Conservation (phyloP, 2,888 invertebrate species). For the Loripinus fragilis region DNA sequence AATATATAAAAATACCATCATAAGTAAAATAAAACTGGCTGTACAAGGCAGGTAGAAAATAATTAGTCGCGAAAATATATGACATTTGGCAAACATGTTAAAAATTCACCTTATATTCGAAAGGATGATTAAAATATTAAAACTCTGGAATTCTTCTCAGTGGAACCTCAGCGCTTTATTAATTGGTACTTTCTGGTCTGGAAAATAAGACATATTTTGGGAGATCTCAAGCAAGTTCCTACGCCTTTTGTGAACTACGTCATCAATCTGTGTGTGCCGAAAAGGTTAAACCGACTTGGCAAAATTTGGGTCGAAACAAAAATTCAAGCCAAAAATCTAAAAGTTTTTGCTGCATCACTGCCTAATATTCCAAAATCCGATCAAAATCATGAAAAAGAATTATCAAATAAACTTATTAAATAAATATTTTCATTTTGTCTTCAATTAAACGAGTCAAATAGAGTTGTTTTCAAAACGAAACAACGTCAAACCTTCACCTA, state of each 20-base stretch:
- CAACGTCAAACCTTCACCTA: constrained; percentile 1
- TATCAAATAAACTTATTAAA: background rate
- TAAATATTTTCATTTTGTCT: background rate
- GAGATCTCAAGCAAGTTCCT: background rate
- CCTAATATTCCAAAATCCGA: background rate
- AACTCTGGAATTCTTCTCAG: too few relatives aligned
- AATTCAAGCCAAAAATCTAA: background rate
- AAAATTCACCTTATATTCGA: too few relatives aligned
- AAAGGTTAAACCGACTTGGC: background rate
- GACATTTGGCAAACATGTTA: background rate
- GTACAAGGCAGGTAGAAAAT: too few relatives aligned
- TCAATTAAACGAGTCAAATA: background rate
- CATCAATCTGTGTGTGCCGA: constrained; percentile 47
- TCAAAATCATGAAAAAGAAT: background rate
- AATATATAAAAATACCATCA: too few relatives aligned
- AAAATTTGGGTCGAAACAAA: constrained; percentile 2
- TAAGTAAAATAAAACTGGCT: too few relatives aligned
- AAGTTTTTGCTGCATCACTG: constrained; percentile 1
- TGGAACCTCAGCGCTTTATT: too few relatives aligned
- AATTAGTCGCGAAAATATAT: background rate
- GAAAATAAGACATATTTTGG: too few relatives aligned
- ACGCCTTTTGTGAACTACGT: constrained; percentile 55
- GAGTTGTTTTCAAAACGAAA: background rate
- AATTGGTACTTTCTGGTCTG: too few relatives aligned
- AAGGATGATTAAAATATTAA: too few relatives aligned